phyloP scores from a whole-genome alignment of 2,888 invertebrate genomes.

The Silvanus unidentatus region DNA sequence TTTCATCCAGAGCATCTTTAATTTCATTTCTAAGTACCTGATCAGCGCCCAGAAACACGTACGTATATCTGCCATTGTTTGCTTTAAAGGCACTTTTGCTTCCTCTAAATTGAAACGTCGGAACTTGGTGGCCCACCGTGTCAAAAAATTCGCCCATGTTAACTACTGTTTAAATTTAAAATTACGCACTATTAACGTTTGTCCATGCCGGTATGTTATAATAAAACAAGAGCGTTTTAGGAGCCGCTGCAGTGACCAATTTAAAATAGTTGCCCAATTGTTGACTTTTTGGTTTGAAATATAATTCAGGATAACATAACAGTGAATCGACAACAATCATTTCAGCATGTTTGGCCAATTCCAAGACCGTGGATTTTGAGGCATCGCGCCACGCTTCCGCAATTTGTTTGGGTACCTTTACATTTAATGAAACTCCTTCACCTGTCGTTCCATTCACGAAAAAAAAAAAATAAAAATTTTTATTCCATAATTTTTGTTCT shows the following conservation, averaged over 20 bases:
- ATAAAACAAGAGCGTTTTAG: constrained; percentile 70
- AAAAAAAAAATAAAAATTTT: too few species aligned
- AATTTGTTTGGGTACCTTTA: constrained; percentile 61
- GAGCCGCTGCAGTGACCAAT: constrained; percentile 63
- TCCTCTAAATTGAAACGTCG: constrained; percentile 59
- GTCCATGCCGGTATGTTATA: constrained; percentile 76
- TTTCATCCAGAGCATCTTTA: too few species aligned
- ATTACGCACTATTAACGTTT: constrained; percentile 61
- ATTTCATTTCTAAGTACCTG: constrained; percentile 55
- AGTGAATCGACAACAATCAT: constrained; percentile 59
- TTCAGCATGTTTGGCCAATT: constrained; percentile 65
- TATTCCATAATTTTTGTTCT: too few species aligned
- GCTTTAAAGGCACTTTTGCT: constrained; percentile 44
- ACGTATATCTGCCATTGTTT: constrained; percentile 23
- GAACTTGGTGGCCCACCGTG: too few species aligned
- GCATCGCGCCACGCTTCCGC: constrained; percentile 60
- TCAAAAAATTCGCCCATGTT: constrained; percentile 65
- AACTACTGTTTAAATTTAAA: constrained; percentile 54
- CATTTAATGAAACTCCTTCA: constrained; percentile 64
- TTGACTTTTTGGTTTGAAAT: constrained; percentile 61
- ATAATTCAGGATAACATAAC: constrained; percentile 69
- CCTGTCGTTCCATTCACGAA: constrained; percentile 76
- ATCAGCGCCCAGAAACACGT: constrained; percentile 56
- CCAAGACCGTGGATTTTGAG: constrained; percentile 55
- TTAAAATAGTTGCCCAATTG: constrained; percentile 63